These are phyloP conservation scores for Aurelia sp. DNA, from an alignment of 30 jellyfish, hydroid and myxozoan species.

Conservation along the genomic window DNA sequence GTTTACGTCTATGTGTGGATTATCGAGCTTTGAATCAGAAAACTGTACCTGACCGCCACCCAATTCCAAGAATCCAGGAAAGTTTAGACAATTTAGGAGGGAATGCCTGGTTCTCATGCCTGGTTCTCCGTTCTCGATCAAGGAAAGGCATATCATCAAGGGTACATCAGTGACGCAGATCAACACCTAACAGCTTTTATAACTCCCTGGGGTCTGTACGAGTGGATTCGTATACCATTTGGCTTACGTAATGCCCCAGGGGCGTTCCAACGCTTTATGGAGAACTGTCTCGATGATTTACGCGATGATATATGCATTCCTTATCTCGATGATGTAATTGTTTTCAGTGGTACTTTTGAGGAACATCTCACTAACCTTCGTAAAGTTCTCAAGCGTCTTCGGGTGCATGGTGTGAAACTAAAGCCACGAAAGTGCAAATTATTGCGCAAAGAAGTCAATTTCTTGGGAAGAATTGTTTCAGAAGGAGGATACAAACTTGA, in stretches of 20 bases:
- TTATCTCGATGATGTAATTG: conserved; percentile 19
- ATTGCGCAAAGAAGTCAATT: background rate
- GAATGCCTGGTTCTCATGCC: conserved; percentile 45
- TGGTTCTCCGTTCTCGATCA: conserved; percentile 46
- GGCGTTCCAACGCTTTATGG: conserved; percentile 72
- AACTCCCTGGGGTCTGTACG: conserved; percentile 75
- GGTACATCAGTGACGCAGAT: conserved; percentile 12
- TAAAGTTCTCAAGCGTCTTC: conserved; percentile 9
- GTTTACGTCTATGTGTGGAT: conserved; percentile 45
- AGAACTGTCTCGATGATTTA: conserved; percentile 26
- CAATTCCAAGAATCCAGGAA: conserved; percentile 35
- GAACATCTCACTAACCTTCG: conserved; percentile 11
- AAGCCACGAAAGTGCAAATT: conserved; percentile 1
- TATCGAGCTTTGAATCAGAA: conserved; percentile 27
- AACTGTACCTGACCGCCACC: conserved; percentile 63
- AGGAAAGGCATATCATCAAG: too few relatives aligned
- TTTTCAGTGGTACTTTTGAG: conserved; percentile 43
- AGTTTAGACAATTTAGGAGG: conserved; percentile 28
- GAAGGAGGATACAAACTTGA: conserved; percentile 43
- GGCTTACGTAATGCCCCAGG: conserved; percentile 74
- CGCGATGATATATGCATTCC: conserved; percentile 43
- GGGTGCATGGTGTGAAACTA: conserved; percentile 18
- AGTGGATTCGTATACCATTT: conserved; percentile 64
- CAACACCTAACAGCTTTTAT: conserved; percentile 47
- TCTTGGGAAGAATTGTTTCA: conserved; percentile 29